Base-by-base conservation (phyloP, 2,888 invertebrate species). In the Petrolisthes cinctipes region DNA sequence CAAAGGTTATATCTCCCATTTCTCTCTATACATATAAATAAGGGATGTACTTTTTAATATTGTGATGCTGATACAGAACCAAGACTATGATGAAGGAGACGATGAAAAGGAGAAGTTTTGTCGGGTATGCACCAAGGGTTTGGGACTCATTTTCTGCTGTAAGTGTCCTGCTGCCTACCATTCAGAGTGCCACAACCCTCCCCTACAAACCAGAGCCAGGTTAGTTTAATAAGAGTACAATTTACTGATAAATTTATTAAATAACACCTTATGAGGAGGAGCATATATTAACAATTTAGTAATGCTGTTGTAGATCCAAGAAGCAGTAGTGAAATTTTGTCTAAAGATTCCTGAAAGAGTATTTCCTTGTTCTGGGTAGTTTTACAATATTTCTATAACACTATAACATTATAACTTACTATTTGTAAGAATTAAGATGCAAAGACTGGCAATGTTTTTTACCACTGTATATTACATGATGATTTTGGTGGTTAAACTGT, bases 111-210 rank as follows among this genome's bases (percentile, higher is more conserved):
- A 90, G 73, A 86, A 88, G 20, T 80, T 86, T 61, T 91, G 91
- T 57, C 57, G 89, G 6, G 90, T 91, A 11, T 91, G 91, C 56
- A 56, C 80, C 7, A 86, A 90, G n/a, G 83, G 88, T 7, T n/a
- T 89, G 53, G 89, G 90, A 4, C 82, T 91, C 17, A 91, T 90
- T 37, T 88, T 87, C 71, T 91, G 91, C 85, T 75, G 82, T 54
- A 57, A 66, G 20, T 91, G 91, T 73, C 88, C 85, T 20, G 89
- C 91, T 9, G 88, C 91, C 4, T 91, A 90, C 53, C 91, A 91
- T 75, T 89, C 89, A 1, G 87, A 86, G 80, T 91, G 91, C 53
- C 91, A 91, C 75, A 80, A 88, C 76, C 91, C 91, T 53, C 90
- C 91, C 9, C 79, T 90, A 14, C 85, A 87, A 5, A 86, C 88